phyloP scores from a whole-genome alignment of 2,888 invertebrate genomes.

The Eucera pruinosa region DNA sequence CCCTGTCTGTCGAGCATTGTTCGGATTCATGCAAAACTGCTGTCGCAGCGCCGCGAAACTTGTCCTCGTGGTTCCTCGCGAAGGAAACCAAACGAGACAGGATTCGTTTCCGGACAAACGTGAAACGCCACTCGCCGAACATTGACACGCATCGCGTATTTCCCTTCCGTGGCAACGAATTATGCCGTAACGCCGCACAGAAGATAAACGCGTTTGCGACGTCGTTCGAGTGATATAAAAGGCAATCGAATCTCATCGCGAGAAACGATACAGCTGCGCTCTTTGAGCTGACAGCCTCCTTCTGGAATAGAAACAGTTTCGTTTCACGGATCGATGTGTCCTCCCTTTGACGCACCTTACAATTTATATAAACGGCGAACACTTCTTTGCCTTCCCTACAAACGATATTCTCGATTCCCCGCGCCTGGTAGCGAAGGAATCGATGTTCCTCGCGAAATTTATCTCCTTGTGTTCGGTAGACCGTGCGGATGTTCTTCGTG shows the following conservation, averaged over 20 bases:
- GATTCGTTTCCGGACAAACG: not conserved
- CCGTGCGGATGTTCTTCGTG: no score
- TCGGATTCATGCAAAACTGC: constrained; percentile 3
- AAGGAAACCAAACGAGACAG: not conserved
- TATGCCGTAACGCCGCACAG: not conserved
- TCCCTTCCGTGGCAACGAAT: not conserved
- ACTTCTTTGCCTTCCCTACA: not conserved
- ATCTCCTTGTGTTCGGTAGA: no score
- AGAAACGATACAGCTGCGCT: constrained; percentile 18
- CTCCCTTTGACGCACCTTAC: constrained; percentile 11
- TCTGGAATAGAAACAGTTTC: constrained; percentile 39
- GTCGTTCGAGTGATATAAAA: constrained; percentile 37
- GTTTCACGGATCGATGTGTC: constrained; percentile 24
- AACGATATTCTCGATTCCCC: not conserved
- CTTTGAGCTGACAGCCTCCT: constrained; percentile 59
- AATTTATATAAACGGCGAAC: constrained; percentile 30
- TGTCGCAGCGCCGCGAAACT: not conserved
- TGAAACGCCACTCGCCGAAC: not conserved
- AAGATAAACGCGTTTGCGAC: not conserved
- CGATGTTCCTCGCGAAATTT: not conserved
- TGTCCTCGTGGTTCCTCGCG: not conserved
- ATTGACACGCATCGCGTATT: constrained; percentile 6
- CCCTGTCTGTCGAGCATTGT: not conserved
- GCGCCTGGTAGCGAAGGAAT: not conserved
- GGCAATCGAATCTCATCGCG: constrained; percentile 18